Base-by-base conservation (phyloP, 1,140 invertebrate genomes). In the Megathymus violae region DNA sequence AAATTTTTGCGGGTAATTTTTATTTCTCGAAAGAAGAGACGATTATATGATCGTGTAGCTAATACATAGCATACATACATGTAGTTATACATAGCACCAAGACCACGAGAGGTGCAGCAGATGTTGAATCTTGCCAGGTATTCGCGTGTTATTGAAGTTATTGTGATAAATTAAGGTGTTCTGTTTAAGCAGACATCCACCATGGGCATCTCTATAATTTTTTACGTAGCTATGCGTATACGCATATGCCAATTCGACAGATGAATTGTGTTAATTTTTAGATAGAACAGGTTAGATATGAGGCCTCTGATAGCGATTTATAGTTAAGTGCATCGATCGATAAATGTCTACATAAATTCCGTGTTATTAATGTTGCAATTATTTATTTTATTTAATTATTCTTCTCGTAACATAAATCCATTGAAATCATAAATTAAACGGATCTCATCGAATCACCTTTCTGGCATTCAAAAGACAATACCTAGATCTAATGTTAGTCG, bases 401-500 rank as follows among this genome's bases (percentile, higher is more conserved):
- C 15, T 61, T 40, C 31, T 61, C 46, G 44, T 61, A 44, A 31
- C 60, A 60, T 76, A 67, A 64, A 47, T 62, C 54, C 54, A 66
- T 72, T 62, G 43, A 64, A 58, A 51, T 58, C 38, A 56, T 62
- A 58, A 64, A 66, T 58, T 58, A n/a, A 78, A 74, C 65, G 71
- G 80, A 84, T 77, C 86, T 81, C 85, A 83, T 87, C 79, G 54
- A 54, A 79, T 80, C 79, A 85, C 71, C 67, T 80, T 82, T 91
- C 85, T 87, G 83, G 85, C 86, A 91, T 91, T 88, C 82, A 88
- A 91, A 91, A 89, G 88, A 91, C 88, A 91, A 91, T 91, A 91
- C 88, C 86, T 91, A 91, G 88, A 87, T 88, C 85, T 91, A 91
- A 89, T 82, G 76, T 88, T 90, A 90, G 88, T 74, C 74, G 81